phyloP scores from a whole-genome alignment of 2,888 invertebrate genomes.

The Drosophila merina region DNA sequence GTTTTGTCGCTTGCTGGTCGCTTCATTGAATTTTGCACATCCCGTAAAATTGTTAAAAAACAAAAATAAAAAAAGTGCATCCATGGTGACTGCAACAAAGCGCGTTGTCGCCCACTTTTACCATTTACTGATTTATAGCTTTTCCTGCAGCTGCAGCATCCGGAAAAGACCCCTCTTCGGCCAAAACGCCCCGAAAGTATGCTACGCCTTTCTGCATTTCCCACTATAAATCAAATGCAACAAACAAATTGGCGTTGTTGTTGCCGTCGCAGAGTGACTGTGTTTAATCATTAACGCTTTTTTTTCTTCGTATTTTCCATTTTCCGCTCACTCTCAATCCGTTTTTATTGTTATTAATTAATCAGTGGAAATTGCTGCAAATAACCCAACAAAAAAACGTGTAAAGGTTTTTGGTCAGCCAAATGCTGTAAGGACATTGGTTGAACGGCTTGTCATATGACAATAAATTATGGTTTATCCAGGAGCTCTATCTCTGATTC shows the following conservation, averaged over 20 bases:
- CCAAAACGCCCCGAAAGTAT: conserved; percentile 57
- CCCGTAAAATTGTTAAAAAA: conserved; percentile 75
- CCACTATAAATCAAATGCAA: conserved; percentile 75
- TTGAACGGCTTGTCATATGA: background rate
- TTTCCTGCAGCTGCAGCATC: conserved; percentile 39
- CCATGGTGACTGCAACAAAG: conserved; percentile 37
- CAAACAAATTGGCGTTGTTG: conserved; percentile 56
- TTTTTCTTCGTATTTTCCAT: conserved; percentile 26
- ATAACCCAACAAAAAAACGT: conserved; percentile 21
- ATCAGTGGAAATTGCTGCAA: conserved; percentile 66
- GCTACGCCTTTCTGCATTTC: conserved; percentile 60
- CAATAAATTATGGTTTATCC: conserved; percentile 32
- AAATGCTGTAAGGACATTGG: conserved; percentile 35
- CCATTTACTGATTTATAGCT: conserved; percentile 73
- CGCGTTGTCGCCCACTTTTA: conserved; percentile 60
- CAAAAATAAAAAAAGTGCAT: conserved; percentile 27
- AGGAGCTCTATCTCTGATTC: conserved; percentile 18
- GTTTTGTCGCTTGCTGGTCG: conserved; percentile 67
- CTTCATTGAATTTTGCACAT: conserved; percentile 75
- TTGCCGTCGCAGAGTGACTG: conserved; percentile 46
- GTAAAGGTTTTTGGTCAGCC: conserved; percentile 25
- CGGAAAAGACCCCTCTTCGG: conserved; percentile 11
- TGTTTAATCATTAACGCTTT: conserved; percentile 68
- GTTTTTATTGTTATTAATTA: conserved; percentile 77
- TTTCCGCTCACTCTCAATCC: conserved; percentile 18